phyloP scores from a whole-genome alignment of 2,797 vertebrate species.

The Pelobates cultripes region DNA sequence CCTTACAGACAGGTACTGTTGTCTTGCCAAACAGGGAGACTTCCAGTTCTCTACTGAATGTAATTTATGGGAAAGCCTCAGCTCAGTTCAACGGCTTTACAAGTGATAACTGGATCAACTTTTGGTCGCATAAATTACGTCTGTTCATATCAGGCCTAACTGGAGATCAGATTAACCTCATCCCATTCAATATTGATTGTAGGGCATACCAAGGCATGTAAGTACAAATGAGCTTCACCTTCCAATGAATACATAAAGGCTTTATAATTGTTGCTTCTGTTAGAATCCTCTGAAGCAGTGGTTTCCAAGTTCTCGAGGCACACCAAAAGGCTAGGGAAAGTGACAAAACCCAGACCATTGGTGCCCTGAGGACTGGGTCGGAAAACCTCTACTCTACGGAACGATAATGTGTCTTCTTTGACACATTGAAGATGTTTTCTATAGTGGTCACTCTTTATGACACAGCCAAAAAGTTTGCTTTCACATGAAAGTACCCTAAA shows the following conservation, averaged over 20 bases:
- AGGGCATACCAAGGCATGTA: slow-evolving; percentile 12
- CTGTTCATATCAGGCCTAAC: not conserved
- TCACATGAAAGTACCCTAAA: too few species aligned
- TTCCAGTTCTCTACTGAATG: not conserved
- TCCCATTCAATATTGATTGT: slow-evolving; percentile 7
- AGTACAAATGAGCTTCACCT: slow-evolving; percentile 6
- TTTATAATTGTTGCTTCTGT: too few species aligned
- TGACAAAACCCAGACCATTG: too few species aligned
- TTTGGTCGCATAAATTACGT: not conserved
- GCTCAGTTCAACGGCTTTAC: not conserved
- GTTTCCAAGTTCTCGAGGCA: too few species aligned
- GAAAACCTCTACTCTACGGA: too few species aligned
- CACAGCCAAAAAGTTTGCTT: too few species aligned
- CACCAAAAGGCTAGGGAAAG: too few species aligned
- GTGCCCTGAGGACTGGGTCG: too few species aligned
- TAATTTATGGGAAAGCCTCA: not conserved
- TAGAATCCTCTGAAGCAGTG: too few species aligned
- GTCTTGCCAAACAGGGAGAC: not conserved
- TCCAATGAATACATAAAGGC: not conserved
- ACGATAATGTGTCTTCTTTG: too few species aligned
- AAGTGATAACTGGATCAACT: not conserved
- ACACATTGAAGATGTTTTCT: too few species aligned
- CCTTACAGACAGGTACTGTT: not conserved
- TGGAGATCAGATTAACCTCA: not conserved
- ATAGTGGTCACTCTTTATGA: too few species aligned